Percentiles rank a stretch among this genome's conserved stretches.
Evolutionary conservation across 2,113 vertebrate species (phyloP).

Genomic region (Leptosomus discolor): DNA sequence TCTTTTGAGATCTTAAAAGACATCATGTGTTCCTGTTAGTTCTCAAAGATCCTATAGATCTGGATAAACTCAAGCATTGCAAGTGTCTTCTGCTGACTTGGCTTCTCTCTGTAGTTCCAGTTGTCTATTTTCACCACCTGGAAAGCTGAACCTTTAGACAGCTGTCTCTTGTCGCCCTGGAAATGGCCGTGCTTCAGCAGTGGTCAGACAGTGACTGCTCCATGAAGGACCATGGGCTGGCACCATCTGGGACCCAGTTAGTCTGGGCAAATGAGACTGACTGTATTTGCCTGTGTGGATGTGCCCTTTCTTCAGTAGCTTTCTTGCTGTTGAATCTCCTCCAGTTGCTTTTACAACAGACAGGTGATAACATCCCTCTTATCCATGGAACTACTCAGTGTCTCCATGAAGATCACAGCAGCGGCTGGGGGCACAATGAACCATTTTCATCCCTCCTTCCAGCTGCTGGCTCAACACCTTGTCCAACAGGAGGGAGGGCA

Average conservation of each 20-base stretch:
- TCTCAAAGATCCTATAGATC: neutral
- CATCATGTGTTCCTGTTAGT: neutral
- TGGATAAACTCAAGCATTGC: neutral
- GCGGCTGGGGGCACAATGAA: neutral
- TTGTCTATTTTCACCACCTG: neutral
- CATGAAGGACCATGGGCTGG: neutral
- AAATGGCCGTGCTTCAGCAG: neutral
- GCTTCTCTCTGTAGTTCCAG: neutral
- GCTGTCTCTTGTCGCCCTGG: neutral
- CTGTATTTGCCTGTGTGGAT: neutral
- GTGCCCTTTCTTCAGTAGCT: neutral
- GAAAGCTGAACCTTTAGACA: neutral
- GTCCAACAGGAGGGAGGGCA: neutral
- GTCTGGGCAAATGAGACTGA: neutral
- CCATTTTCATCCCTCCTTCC: neutral
- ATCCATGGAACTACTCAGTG: neutral
- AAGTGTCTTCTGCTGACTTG: neutral
- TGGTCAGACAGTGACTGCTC: neutral
- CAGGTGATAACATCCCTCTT: neutral
- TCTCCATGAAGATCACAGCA: neutral
- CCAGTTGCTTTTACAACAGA: neutral
- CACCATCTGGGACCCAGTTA: neutral
- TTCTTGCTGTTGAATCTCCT: neutral
- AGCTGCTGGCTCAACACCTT: neutral
- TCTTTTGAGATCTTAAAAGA: neutral